Conservation (phyloP, 23 tunicate genomes). For the Ascidia mentula region DNA sequence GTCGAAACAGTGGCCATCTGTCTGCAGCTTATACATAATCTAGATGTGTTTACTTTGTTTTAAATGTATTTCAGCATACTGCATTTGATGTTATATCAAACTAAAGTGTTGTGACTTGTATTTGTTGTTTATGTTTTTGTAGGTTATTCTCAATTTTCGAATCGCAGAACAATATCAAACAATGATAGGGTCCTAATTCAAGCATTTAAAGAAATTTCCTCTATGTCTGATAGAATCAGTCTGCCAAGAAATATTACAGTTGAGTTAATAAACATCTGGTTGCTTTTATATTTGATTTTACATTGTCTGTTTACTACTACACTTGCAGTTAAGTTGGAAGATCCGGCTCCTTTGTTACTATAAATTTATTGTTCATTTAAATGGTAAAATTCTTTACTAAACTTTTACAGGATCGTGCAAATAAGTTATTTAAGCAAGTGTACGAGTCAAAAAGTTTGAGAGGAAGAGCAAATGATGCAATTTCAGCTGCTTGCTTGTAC, state of each 20-base stretch:
- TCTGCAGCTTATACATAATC: no score
- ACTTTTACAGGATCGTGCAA: slow-evolving; percentile 61
- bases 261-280: no score
- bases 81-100: background rate
- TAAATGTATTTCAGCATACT: background rate
- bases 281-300: no score
- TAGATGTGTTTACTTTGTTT: background rate
- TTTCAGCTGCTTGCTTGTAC: slow-evolving; percentile 98
- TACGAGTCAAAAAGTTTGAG: slow-evolving; percentile 91
- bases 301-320: background rate
- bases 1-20: no score
- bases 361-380: background rate
- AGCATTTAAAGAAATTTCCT: slow-evolving; percentile 82
- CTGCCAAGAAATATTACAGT: slow-evolving; percentile 83
- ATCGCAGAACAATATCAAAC: slow-evolving; percentile 83
- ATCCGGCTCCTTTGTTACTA: background rate
- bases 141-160: slow-evolving; percentile 76
- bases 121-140: background rate
- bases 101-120: background rate
- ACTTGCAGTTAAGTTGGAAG: background rate
- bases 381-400: no score
- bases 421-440: slow-evolving; percentile 93
- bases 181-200: slow-evolving; percentile 87
- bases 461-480: slow-evolving; percentile 94
- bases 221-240: slow-evolving; percentile 89